These are phyloP conservation scores for Anthopleura xanthogrammica DNA, from an alignment of 92 coral and sea anemone species.

Conservation along the genomic window DNA sequence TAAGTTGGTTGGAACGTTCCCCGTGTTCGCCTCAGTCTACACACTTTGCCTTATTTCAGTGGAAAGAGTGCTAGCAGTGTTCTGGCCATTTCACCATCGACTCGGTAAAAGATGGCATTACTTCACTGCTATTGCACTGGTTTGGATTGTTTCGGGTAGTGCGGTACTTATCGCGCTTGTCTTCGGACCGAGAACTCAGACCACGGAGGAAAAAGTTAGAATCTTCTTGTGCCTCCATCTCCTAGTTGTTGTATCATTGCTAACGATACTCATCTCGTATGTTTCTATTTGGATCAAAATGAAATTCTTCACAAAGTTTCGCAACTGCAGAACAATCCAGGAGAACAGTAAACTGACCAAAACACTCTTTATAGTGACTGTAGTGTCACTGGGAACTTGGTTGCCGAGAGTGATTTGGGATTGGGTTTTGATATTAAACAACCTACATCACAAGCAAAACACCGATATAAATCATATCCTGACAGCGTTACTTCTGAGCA, in stretches of 20 bases:
- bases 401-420: background rate
- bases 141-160: background rate
- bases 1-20: no score
- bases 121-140: background rate
- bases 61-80: constrained; percentile 16
- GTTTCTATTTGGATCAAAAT: constrained; percentile 6
- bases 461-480: background rate
- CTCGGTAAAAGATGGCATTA: constrained; percentile 7
- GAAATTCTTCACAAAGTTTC: constrained; percentile 4
- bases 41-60: background rate
- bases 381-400: background rate
- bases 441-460: no score
- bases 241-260: background rate
- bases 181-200: no score
- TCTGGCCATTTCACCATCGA: constrained; percentile 14
- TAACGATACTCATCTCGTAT: background rate
- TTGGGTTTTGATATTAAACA: background rate
- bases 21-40: background rate
- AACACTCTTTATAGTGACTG: background rate
- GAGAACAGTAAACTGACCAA: constrained; percentile 3
- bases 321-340: constrained; percentile 5
- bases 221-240: no score
- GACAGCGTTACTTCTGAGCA: background rate
- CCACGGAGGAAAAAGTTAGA: no score
- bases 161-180: no score